A percentile compares a stretch with the other conserved stretches of the same genome.
Evolutionary conservation across 2,797 vertebrate genomes (phyloP).

Genomic region (Centropyge bicolor): DNA sequence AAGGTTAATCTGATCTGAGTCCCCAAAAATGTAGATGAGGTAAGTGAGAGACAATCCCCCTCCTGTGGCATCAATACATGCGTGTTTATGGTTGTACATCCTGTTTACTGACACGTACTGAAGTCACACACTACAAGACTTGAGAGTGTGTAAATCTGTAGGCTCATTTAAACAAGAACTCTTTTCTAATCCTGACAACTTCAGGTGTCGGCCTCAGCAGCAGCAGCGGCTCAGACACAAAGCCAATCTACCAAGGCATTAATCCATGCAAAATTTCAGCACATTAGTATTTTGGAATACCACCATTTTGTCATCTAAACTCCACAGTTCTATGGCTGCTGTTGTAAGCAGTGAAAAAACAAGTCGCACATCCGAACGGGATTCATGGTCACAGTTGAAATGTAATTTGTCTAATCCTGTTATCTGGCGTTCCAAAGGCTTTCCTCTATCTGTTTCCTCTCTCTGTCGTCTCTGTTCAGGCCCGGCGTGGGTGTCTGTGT

Average conservation of each 20-base stretch:
- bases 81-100: neutral
- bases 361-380: conserved; percentile 65
- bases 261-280: conserved; percentile 19
- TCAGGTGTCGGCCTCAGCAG: conserved; percentile 21
- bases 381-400: conserved; percentile 78
- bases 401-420: conserved; percentile 83
- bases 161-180: neutral
- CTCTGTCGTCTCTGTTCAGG: conserved; percentile 34
- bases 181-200: conserved; percentile 7
- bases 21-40: neutral
- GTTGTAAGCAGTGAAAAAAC: conserved; percentile 47
- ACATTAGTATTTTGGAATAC: conserved; percentile 42
- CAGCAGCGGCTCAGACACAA: conserved; percentile 3
- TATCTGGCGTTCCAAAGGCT: conserved; percentile 70
- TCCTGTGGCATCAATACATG: neutral
- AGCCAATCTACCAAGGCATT: conserved; percentile 1
- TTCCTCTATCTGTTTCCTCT: conserved; percentile 64
- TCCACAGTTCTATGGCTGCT: conserved; percentile 12
- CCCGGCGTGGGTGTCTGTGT: conserved; percentile 38
- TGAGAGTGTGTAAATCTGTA: neutral
- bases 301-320: conserved; percentile 40
- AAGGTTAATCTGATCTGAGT: conserved; percentile 1
- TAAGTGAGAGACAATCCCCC: neutral
- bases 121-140: neutral
- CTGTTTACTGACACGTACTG: neutral